Conservation (phyloP, 2,113 vertebrate species). For the Oreotrochilus melanogaster region DNA sequence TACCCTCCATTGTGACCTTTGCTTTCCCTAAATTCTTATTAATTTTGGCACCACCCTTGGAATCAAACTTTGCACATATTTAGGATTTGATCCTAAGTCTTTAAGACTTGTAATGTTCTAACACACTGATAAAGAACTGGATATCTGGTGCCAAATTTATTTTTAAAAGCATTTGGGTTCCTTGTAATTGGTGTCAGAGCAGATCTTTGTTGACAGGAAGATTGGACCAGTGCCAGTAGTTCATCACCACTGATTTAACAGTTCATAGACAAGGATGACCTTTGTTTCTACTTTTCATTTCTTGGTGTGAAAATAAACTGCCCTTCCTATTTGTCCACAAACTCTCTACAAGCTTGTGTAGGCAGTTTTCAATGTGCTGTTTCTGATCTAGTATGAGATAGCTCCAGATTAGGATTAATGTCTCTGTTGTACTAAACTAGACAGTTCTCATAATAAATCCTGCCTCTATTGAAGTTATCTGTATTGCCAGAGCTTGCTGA, state of each 20-base stretch:
- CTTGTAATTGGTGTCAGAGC: background rate
- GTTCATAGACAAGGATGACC: background rate
- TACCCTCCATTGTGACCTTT: background rate
- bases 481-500: background rate
- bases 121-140: background rate
- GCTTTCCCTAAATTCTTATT: background rate
- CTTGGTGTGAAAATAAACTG: background rate
- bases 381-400: background rate
- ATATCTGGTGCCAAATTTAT: background rate
- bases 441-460: background rate
- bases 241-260: background rate
- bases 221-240: background rate
- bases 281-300: background rate
- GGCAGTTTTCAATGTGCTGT: background rate
- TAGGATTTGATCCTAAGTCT: background rate
- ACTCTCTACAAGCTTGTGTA: background rate
- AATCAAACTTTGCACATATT: background rate
- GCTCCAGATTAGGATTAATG: background rate
- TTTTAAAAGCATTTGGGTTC: background rate
- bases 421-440: background rate
- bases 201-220: background rate
- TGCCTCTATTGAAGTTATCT: background rate
- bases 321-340: background rate
- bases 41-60: background rate
- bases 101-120: background rate